Conservation (phyloP, 2,113 vertebrate genomes). For the Serinus canaria region DNA sequence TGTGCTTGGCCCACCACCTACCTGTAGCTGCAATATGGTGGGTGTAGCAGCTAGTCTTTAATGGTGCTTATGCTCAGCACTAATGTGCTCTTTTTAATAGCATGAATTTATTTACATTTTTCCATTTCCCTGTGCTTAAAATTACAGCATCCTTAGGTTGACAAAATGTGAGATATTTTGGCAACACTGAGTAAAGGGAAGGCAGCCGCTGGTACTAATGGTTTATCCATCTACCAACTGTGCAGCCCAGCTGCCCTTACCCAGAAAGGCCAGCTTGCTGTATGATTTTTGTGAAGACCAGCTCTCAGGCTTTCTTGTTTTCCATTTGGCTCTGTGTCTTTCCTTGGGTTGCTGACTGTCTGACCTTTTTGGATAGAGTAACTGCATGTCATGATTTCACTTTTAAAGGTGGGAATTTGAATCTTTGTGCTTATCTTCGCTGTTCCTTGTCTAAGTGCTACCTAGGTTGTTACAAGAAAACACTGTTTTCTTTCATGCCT, state of each 20-base stretch:
- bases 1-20: not conserved
- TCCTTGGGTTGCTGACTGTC: not conserved
- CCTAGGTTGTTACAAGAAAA: not conserved
- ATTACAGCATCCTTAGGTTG: not conserved
- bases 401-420: constrained; percentile 44
- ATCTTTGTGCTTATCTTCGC: not conserved
- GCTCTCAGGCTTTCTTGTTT: not conserved
- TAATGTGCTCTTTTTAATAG: not conserved
- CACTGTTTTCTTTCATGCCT: not conserved
- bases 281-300: not conserved
- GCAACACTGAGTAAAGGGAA: not conserved
- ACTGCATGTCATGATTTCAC: not conserved
- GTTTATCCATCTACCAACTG: not conserved
- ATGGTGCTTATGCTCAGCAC: not conserved
- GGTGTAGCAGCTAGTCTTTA: not conserved
- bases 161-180: not conserved
- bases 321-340: not conserved
- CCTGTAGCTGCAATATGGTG: not conserved
- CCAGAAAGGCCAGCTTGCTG: not conserved
- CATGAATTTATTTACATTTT: not conserved
- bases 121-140: not conserved
- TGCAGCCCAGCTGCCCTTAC: constrained; percentile 12
- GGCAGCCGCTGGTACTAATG: not conserved
- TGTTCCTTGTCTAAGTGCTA: not conserved
- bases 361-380: not conserved